Evolutionary conservation across 2,113 vertebrate genomes (phyloP), one percentile per base, ranked within the genome.

Genomic region (Osmerus mordax): DNA sequence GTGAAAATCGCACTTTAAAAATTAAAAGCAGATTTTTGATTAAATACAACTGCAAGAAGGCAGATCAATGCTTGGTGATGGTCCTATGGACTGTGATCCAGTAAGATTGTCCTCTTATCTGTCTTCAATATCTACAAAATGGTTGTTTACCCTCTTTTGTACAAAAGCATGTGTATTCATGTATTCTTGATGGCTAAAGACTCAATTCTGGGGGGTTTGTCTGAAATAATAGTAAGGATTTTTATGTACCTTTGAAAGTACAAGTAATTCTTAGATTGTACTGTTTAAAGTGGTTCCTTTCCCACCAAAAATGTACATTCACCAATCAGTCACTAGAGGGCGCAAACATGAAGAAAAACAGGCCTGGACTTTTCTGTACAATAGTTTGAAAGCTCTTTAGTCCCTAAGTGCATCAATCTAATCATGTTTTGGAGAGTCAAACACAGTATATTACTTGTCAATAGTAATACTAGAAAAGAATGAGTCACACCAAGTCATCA

Each of bases 281-380:
- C 41, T 47, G 41, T 47, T 47, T 47, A 47, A 47, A 47, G 41
- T 47, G 41, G 41, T 47, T 47, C 18, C 56, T 11, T 41, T 55
- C 53, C 16, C 5, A 36, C 32, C 52, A 25, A 58, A 18, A 18
- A 25, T 65, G 9, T 16, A 16, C 75, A 81, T 91, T 83, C 88
- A 78, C 55, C 64, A 85, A 84, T 55, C 3, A 74, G 81, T 88
- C 91, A 91, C 91, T 90, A 92, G 91, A 88, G 90, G 91, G 91
- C 84, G 91, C 87, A 91, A 88, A 82, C 23, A 32, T 73, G 65
- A 70, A 77, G 75, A n/a, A 56, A n/a, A 5, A n/a, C 54, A 56
- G 3, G 15, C 54, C n/a, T 18, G 3, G 3, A 56, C 54, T 4
- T n/a, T 15, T 56, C n/a, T n/a, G 14, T 56, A 54, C 9, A 15